Percentiles rank a stretch among this genome's conserved stretches.
Conservation (phyloP, 2,888 invertebrate genomes). For the Caenorhabditis japonica region DNA sequence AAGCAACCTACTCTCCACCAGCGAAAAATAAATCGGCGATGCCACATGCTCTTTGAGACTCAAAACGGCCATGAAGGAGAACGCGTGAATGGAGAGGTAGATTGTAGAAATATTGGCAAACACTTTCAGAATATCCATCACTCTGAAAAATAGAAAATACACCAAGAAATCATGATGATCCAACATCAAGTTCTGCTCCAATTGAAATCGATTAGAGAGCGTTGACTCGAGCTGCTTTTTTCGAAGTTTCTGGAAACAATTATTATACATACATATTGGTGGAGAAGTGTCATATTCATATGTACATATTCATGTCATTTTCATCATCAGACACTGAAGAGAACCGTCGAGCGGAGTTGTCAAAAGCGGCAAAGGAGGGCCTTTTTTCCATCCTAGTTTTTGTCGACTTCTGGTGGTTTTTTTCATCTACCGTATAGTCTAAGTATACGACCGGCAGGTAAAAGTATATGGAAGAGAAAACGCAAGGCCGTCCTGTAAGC, state of each 20-base stretch:
- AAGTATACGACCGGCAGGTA: too few relatives aligned
- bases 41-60: constrained; percentile 7
- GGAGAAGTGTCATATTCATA: too few relatives aligned
- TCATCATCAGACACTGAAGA: too few relatives aligned
- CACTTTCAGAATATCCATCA: constrained; percentile 21
- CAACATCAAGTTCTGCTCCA: constrained; percentile 15
- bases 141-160: background rate
- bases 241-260: constrained; percentile 3
- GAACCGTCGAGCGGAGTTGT: too few relatives aligned
- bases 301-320: too few relatives aligned
- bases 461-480: too few relatives aligned
- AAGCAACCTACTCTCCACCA: constrained; percentile 17
- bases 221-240: background rate
- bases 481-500: too few relatives aligned
- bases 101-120: constrained; percentile 15
- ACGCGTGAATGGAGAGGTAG: constrained; percentile 14
- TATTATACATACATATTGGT: background rate
- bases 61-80: constrained; percentile 6
- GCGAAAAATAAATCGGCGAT: constrained; percentile 10
- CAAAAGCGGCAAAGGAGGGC: too few relatives aligned
- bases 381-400: too few relatives aligned
- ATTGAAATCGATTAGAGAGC: constrained; percentile 8
- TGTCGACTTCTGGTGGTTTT: too few relatives aligned
- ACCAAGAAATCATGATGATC: background rate
- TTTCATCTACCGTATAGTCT: too few relatives aligned